phyloP scores from a whole-genome alignment of 2,113 vertebrate species.

The Vireo altiloquus region DNA sequence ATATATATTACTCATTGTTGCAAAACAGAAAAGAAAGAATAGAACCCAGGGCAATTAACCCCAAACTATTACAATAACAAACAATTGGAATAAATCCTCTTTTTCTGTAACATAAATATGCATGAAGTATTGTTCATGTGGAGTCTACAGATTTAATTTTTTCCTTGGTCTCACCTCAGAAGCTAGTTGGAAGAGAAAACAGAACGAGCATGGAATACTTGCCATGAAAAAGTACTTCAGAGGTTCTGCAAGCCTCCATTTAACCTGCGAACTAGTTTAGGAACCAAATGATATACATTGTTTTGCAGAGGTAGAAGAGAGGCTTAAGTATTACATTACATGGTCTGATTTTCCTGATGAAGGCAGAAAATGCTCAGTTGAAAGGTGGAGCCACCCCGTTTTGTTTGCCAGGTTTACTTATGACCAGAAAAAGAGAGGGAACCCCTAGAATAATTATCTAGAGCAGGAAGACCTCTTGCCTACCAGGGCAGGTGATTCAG shows the following conservation, averaged over 20 bases:
- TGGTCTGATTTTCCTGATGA: not conserved
- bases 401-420: not conserved
- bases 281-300: fast-evolving
- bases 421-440: not conserved
- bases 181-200: not conserved
- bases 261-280: not conserved
- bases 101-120: not conserved
- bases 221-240: not conserved
- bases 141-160: not conserved
- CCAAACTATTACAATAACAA: not conserved
- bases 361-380: not conserved
- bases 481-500: not conserved
- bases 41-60: not conserved
- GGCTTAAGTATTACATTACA: not conserved
- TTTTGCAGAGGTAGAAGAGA: not conserved
- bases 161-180: not conserved
- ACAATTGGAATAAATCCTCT: not conserved
- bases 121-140: not conserved
- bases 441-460: not conserved
- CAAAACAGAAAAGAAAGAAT: not conserved
- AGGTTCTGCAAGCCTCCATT: not conserved
- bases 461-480: not conserved
- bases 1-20: not conserved
- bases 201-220: not conserved
- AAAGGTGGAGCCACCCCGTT: not conserved